Evolutionary conservation across 2,888 invertebrate species (phyloP).

Genomic region (Disparrhopalites patrizii): DNA sequence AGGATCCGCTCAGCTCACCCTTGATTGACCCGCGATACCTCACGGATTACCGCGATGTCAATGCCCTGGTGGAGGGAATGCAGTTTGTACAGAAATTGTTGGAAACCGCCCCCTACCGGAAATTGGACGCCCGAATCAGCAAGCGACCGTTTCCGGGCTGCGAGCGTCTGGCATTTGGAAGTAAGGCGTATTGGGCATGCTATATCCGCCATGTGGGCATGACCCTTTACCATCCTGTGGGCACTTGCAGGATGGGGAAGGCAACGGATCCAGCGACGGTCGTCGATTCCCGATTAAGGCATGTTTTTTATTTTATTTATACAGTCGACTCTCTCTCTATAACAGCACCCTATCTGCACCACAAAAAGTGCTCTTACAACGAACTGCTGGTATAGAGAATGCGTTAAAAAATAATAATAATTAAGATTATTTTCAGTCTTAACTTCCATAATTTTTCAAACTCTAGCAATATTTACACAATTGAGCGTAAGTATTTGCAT

Average conservation of each 20-base stretch:
- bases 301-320: too few species aligned
- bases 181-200: conserved; percentile 23
- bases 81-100: neutral
- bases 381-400: too few species aligned
- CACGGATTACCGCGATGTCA: conserved; percentile 32
- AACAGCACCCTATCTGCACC: too few species aligned
- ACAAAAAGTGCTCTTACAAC: too few species aligned
- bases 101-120: conserved; percentile 5
- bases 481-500: too few species aligned
- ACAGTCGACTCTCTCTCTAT: too few species aligned
- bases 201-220: conserved; percentile 20
- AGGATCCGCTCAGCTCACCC: conserved; percentile 32
- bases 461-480: too few species aligned
- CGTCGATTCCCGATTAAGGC: conserved; percentile 18
- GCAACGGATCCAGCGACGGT: neutral
- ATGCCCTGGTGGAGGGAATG: conserved; percentile 30
- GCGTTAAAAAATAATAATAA: too few species aligned
- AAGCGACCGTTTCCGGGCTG: conserved; percentile 15
- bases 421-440: too few species aligned
- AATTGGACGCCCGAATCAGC: neutral
- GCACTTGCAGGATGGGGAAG: conserved; percentile 23
- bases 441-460: too few species aligned
- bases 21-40: conserved; percentile 40
- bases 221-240: conserved; percentile 22
- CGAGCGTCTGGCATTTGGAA: conserved; percentile 12